phyloP scores from a whole-genome alignment of 2,888 invertebrate species.

The Vannuccia rotundouncinata region DNA sequence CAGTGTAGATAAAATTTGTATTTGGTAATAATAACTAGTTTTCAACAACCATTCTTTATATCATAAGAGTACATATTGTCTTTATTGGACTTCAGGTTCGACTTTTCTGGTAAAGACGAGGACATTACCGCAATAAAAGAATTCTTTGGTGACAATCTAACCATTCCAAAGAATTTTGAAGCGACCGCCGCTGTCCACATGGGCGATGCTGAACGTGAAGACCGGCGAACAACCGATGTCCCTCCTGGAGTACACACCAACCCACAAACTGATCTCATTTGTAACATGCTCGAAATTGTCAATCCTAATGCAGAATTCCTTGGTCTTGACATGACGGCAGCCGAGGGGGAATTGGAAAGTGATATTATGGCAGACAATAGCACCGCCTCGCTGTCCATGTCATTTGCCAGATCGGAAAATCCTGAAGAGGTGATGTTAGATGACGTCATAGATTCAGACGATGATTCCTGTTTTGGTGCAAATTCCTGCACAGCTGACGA shows the following conservation, averaged over 20 bases:
- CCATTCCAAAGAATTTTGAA: slow-evolving; percentile 71
- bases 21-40: too few relatives aligned
- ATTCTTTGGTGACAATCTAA: slow-evolving; percentile 65
- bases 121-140: slow-evolving; percentile 65
- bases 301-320: slow-evolving; percentile 64
- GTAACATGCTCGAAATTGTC: slow-evolving; percentile 64
- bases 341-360: not conserved
- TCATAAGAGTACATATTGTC: too few relatives aligned
- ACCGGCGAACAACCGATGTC: not conserved
- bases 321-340: slow-evolving; percentile 40
- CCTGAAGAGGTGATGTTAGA: slow-evolving; percentile 44
- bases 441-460: slow-evolving; percentile 41
- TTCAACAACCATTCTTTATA: too few relatives aligned
- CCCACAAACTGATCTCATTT: slow-evolving; percentile 59
- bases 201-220: slow-evolving; percentile 32
- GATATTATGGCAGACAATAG: not conserved
- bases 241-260: slow-evolving; percentile 47
- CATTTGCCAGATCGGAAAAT: slow-evolving; percentile 41
- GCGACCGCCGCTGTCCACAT: slow-evolving; percentile 64
- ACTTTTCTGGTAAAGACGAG: slow-evolving; percentile 68
- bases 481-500: not conserved
- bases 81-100: slow-evolving; percentile 61
- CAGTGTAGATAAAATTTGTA: too few relatives aligned
- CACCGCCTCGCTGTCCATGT: slow-evolving; percentile 32
- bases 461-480: not conserved